phyloP scores from a whole-genome alignment of 2,797 vertebrate species.

The Enteromius radiatus region DNA sequence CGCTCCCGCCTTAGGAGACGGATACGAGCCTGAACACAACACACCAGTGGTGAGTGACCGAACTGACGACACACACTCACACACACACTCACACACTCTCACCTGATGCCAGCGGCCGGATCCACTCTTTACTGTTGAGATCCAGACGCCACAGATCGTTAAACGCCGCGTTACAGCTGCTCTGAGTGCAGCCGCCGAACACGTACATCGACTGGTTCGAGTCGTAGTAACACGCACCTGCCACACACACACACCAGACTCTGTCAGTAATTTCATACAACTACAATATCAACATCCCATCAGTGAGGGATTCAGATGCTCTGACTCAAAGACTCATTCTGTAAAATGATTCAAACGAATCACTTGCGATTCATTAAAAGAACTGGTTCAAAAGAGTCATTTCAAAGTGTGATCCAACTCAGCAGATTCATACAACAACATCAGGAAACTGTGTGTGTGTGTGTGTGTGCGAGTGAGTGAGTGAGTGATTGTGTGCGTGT shows the following conservation, averaged over 20 bases:
- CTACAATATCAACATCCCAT: not conserved
- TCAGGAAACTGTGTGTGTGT: not conserved
- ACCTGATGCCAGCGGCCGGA: conserved; percentile 98
- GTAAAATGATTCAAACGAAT: not conserved
- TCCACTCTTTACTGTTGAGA: conserved; percentile 99
- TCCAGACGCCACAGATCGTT: conserved; percentile 99
- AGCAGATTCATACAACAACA: not conserved
- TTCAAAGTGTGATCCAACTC: not conserved
- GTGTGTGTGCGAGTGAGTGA: not conserved
- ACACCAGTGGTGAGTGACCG: not conserved
- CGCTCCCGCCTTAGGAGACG: conserved; percentile 96
- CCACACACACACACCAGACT: conserved; percentile 28
- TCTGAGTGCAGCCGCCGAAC: conserved; percentile 98
- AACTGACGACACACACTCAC: not conserved
- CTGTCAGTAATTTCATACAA: not conserved
- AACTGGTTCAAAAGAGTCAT: not conserved
- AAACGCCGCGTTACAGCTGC: conserved; percentile 98
- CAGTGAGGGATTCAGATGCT: not conserved
- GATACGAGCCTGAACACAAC: conserved; percentile 88
- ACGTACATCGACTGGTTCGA: conserved; percentile 99
- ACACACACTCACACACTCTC: conserved; percentile 24
- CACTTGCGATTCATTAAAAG: not conserved
- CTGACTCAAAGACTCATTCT: not conserved
- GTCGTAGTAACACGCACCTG: conserved; percentile 97
- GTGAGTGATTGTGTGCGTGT: not conserved